phyloP scores from a whole-genome alignment of 1,140 invertebrate species.

The Drosophila ercepeae region DNA sequence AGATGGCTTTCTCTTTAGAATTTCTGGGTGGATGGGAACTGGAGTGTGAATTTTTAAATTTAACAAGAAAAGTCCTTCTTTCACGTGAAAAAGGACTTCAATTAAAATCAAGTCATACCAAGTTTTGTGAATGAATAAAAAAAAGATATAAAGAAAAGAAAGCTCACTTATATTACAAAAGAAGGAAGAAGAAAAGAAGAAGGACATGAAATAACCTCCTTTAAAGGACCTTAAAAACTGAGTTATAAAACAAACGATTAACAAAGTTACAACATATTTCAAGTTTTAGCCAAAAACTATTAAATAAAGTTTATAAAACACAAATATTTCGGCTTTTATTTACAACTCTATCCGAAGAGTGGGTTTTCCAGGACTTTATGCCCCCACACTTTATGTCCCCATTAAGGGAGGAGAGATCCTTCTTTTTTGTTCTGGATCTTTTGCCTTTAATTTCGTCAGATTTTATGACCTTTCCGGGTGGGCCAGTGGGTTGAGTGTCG shows the following conservation, averaged over 20 bases:
- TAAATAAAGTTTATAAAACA: slow-evolving; percentile 8
- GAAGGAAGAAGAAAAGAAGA: no score
- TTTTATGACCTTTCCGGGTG: slow-evolving; percentile 38
- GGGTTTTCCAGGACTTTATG: slow-evolving; percentile 1
- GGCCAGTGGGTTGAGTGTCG: neutral
- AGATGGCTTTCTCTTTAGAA: neutral
- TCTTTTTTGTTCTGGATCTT: neutral
- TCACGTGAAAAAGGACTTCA: no score
- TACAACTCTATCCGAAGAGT: slow-evolving; percentile 3
- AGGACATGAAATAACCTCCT: no score
- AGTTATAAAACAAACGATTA: neutral
- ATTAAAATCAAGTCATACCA: no score
- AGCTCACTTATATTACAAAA: neutral
- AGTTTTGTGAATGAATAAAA: no score
- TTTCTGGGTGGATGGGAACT: neutral
- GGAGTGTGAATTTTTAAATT: neutral
- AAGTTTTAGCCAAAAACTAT: neutral
- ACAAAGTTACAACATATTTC: neutral
- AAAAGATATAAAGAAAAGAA: no score
- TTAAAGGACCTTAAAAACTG: neutral
- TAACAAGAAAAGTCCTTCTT: neutral
- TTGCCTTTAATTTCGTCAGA: slow-evolving; percentile 26
- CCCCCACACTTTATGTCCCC: slow-evolving; percentile 1
- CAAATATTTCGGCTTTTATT: slow-evolving; percentile 1
- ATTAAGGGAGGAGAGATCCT: neutral